Percentiles rank a stretch among this genome's conserved stretches.
These are phyloP conservation scores for Hippoglossus stenolepis DNA, from an alignment of 2,113 vertebrate species.

Conservation along the genomic window DNA sequence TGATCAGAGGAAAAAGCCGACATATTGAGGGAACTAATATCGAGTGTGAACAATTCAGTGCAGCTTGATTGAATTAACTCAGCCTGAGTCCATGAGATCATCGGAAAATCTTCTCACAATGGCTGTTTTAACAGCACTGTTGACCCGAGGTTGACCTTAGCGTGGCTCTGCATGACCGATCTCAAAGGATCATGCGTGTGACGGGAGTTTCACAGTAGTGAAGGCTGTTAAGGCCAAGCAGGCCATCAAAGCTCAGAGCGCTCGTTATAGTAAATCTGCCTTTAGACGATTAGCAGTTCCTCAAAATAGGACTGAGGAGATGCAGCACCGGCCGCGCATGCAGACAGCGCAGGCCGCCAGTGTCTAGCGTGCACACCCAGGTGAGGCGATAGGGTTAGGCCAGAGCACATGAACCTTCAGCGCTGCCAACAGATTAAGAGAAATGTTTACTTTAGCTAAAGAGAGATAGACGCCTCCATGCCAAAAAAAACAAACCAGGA, in stretches of 20 bases:
- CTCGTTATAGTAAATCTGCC: slow-evolving; percentile 63
- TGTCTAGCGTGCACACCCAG: background rate
- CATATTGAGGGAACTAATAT: no score
- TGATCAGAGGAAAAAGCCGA: no score
- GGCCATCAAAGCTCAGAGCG: slow-evolving; percentile 43
- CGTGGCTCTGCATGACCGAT: background rate
- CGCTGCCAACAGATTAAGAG: slow-evolving; percentile 27
- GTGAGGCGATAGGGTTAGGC: background rate
- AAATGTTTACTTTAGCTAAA: slow-evolving; percentile 26
- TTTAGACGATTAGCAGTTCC: slow-evolving; percentile 59
- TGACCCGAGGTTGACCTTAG: slow-evolving; percentile 1
- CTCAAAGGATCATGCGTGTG: background rate
- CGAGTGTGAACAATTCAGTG: no score
- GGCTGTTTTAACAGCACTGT: slow-evolving; percentile 12
- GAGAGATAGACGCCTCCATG: background rate
- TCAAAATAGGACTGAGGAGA: slow-evolving; percentile 52
- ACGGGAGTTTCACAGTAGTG: background rate
- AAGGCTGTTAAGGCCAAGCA: slow-evolving; percentile 13
- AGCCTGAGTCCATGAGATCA: background rate
- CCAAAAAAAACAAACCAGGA: background rate
- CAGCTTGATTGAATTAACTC: background rate
- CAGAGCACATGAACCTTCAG: background rate
- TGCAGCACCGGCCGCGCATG: background rate
- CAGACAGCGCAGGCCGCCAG: background rate
- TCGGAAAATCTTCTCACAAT: background rate